Evolutionary conservation across 2,113 vertebrate genomes (phyloP), one percentile per base, ranked within the genome.

Genomic region (Sitta europaea): DNA sequence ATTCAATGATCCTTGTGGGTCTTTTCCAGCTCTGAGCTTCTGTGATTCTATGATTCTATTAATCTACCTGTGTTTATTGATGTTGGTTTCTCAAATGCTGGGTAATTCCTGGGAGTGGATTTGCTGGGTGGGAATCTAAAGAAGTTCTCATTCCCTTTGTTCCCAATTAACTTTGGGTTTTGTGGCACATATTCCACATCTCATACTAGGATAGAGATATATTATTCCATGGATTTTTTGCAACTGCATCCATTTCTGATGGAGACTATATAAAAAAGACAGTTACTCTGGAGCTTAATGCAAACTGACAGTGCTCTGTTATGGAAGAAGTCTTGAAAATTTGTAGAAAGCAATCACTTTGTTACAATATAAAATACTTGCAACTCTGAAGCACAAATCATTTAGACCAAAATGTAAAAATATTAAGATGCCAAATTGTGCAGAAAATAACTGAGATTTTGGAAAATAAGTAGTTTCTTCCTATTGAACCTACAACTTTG

Each of bases 331-430:
- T 10, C 50, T 75, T 68, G 21, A 48, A 51, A 75, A 88, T 65
- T 47, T 75, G 45, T 57, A 61, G 75, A 28, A 68, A 88, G 48
- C 4, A 9, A 86, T 79, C 53, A 27, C 31, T 14, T 89, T 24
- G n/a, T 77, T 92, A 75, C 71, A 92, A 86, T 66, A 55, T n/a
- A 55, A 78, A 70, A 67, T 61, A 42, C 42, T 71, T 65, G 27
- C 11, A 51, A 72, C 53, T 80, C 59, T 47, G 40, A 54, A 65
- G 24, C 1, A 5, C 47, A 77, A 89, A 77, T 61, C 22, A 22
- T 36, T 83, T 57, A 90, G 25, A 73, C 12, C 61, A 62, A 88
- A 55, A n/a, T 43, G 12, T 67, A 59, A 71, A 90, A 83, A 38
- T 48, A 48, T 18, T 57, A 31, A 65, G 54, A 54, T 72, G 66